These are phyloP conservation scores for Bombus picipes DNA, from an alignment of 1,140 invertebrate genomes.

Conservation along the genomic window DNA sequence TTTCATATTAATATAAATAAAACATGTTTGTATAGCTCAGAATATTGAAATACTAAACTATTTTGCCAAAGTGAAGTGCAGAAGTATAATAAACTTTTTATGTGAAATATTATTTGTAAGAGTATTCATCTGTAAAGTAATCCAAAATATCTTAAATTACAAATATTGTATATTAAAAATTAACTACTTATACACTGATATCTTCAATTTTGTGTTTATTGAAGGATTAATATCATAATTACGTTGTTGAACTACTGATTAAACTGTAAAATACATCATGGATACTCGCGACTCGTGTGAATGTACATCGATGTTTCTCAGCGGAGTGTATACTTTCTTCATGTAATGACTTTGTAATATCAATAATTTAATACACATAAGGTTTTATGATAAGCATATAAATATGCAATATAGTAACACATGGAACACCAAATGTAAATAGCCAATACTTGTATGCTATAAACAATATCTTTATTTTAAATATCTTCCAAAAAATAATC, in stretches of 20 bases:
- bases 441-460: constrained; percentile 46
- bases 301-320: constrained; percentile 44
- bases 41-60: constrained; percentile 21
- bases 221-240: constrained; percentile 31
- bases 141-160: not conserved
- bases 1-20: constrained; percentile 9
- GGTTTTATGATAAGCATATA: constrained; percentile 33
- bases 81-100: constrained; percentile 20
- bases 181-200: constrained; percentile 43
- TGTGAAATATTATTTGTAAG: constrained; percentile 22
- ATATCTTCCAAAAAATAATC: constrained; percentile 40
- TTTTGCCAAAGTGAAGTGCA: constrained; percentile 16
- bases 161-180: constrained; percentile 11
- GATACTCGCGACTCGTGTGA: constrained; percentile 31
- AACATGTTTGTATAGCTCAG: constrained; percentile 14
- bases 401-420: constrained; percentile 41
- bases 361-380: constrained; percentile 51
- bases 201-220: constrained; percentile 45
- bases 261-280: constrained; percentile 45
- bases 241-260: constrained; percentile 38
- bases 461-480: constrained; percentile 49
- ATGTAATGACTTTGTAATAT: constrained; percentile 58
- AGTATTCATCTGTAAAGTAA: constrained; percentile 15
- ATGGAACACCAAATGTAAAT: constrained; percentile 54
- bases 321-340: constrained; percentile 37